These are phyloP conservation scores for Ostrea edulis DNA, from an alignment of 1,140 invertebrate species.

Conservation along the genomic window DNA sequence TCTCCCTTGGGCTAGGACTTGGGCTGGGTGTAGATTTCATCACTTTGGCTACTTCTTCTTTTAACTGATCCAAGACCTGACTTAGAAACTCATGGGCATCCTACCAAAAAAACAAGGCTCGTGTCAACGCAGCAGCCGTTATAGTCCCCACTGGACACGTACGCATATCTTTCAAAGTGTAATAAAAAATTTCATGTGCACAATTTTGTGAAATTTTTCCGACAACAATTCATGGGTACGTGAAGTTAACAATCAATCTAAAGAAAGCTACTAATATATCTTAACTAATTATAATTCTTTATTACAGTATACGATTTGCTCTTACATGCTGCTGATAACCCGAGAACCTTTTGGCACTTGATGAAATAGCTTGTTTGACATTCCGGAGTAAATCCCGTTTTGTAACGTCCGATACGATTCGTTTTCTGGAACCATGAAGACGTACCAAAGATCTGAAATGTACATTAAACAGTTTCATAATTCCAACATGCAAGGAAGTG, in stretches of 20 bases:
- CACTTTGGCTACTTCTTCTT: slow-evolving; percentile 74
- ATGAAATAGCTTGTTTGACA: slow-evolving; percentile 73
- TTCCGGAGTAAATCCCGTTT: slow-evolving; percentile 66
- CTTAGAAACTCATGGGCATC: slow-evolving; percentile 79
- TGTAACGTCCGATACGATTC: slow-evolving; percentile 51
- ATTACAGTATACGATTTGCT: background rate
- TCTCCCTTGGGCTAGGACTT: slow-evolving; percentile 49
- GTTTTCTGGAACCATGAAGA: slow-evolving; percentile 59
- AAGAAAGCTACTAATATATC: too few species aligned
- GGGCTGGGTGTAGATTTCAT: slow-evolving; percentile 64
- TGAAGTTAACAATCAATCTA: too few species aligned
- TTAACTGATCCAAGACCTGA: slow-evolving; percentile 76
- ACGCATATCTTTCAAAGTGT: too few species aligned
- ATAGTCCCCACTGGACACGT: too few species aligned
- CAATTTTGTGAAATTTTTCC: too few species aligned
- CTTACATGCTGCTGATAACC: slow-evolving; percentile 76
- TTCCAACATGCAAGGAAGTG: background rate
- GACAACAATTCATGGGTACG: too few species aligned
- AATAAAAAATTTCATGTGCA: too few species aligned
- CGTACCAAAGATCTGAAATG: slow-evolving; percentile 63
- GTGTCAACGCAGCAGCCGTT: too few species aligned
- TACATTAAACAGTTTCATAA: slow-evolving; percentile 14
- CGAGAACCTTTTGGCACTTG: slow-evolving; percentile 69
- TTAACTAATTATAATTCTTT: too few species aligned
- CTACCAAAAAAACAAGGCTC: slow-evolving; percentile 54